Base-by-base conservation (phyloP, 2,113 vertebrate species). In the Lycocorax pyrrhopterus region DNA sequence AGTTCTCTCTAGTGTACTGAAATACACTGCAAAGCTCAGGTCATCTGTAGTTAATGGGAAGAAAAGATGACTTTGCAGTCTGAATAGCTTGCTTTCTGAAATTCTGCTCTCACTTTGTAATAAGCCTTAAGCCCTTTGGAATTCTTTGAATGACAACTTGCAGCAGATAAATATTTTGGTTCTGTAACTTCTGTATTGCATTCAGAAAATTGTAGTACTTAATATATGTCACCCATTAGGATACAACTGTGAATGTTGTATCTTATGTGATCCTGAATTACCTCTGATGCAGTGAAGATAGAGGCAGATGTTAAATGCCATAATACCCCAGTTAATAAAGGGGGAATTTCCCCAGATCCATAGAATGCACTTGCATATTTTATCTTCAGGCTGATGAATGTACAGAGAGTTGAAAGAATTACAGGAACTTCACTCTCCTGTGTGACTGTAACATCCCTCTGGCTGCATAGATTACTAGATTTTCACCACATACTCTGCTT, bases 31-130 rank as follows among this genome's bases (percentile, higher is more conserved):
- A 91, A 88, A 96, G 53, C 68, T 90, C 71, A 58, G 79, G 63
- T 89, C 58, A 52, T 63, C 43, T 84, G 46, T 89, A 94, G 76
- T 81, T 86, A 92, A 84, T 39, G 75, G 49, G 39, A 69, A 90
- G 81, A 91, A 96, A 92, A 93, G 62, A 76, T 82, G 89, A 71
- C 44, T 60, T 91, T 82, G 77, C 77, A 90, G 29, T 74, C 78
- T 83, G 44, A 78, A 60, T 73, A 89, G 29, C 37, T 83, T 89
- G 49, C 67, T 58, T 90, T 72, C 63, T 78, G 58, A 89, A 93
- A 80, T 79, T 59, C 46, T 94, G 44, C 46, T 37, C 15, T 75
- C 27, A 11, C 46, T 89, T 74, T 5, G 2, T 44, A 51, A 37
- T 41, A 18, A 75, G 43, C 25, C 56, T 88, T 63, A 62, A 81